Evolutionary conservation across 2,888 invertebrate genomes (phyloP).

Genomic region (Mythimna impura): DNA sequence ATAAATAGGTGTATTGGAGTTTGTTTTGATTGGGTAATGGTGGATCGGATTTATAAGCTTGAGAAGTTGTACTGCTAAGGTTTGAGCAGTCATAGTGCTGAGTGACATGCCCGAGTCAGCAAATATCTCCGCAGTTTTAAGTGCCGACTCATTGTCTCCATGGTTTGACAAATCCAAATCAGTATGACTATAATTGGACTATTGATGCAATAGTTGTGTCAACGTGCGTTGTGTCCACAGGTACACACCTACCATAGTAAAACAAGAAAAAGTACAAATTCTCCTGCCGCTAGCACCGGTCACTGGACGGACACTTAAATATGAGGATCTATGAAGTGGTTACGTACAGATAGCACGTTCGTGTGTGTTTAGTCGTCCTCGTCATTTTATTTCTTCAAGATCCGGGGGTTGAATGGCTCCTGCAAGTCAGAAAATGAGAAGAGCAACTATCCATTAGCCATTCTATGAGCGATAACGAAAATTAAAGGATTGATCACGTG

Average conservation of each 20-base stretch:
- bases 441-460: too few species aligned
- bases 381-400: not conserved
- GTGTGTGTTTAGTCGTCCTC: not conserved
- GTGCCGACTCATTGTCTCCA: not conserved
- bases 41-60: constrained; percentile 2
- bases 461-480: too few species aligned
- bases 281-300: not conserved
- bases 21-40: constrained; percentile 36
- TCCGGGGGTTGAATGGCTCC: not conserved
- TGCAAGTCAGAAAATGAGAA: not conserved
- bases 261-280: constrained; percentile 3
- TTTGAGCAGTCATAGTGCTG: not conserved
- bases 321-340: constrained; percentile 15
- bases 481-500: not conserved
- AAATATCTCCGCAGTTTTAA: not conserved
- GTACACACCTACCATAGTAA: not conserved
- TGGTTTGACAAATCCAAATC: not conserved
- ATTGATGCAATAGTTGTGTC: not conserved
- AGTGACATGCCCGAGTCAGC: not conserved
- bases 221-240: not conserved
- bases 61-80: not conserved
- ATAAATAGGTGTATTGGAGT: constrained; percentile 45
- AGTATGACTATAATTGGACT: not conserved
- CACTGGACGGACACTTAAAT: not conserved
- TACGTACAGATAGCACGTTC: not conserved